These are phyloP conservation scores for Agraylea sexmaculata DNA, from an alignment of 1,140 invertebrate genomes.

Conservation along the genomic window DNA sequence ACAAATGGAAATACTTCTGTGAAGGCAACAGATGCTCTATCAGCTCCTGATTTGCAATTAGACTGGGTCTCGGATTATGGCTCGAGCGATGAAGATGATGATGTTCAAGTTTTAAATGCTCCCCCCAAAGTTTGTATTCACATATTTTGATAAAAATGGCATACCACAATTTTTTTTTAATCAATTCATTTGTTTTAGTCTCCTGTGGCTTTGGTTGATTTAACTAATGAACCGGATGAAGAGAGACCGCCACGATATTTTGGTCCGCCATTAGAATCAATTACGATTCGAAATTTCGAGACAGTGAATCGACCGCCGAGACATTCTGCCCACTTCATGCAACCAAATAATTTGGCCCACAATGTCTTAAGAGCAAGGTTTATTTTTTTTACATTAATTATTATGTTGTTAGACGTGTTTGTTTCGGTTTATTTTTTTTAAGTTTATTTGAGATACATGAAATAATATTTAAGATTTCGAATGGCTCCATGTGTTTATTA, in stretches of 20 bases:
- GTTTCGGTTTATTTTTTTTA: conserved; percentile 5
- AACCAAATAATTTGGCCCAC: conserved; percentile 14
- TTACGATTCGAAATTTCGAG: neutral
- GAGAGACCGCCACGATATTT: conserved; percentile 25
- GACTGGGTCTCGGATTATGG: conserved; percentile 63
- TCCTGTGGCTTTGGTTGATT: conserved; percentile 48
- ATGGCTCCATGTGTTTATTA: conserved; percentile 15
- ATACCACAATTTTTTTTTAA: conserved; percentile 19
- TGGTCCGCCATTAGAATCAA: conserved; percentile 15
- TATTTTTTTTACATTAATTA: neutral
- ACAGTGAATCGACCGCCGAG: neutral
- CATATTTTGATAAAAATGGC: too few relatives aligned
- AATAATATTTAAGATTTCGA: conserved; percentile 12
- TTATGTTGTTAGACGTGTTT: conserved; percentile 16
- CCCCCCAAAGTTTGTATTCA: conserved; percentile 28
- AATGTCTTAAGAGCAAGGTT: neutral
- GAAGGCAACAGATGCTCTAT: conserved; percentile 32
- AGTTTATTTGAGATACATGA: neutral
- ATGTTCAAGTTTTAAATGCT: conserved; percentile 40
- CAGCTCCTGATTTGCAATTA: conserved; percentile 66
- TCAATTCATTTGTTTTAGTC: conserved; percentile 12
- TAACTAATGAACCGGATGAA: conserved; percentile 55
- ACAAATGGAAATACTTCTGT: neutral
- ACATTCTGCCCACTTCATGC: neutral
- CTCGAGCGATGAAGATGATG: conserved; percentile 47